phyloP scores from a whole-genome alignment of 2,797 vertebrate genomes.

The Uromys caudimaculatus region DNA sequence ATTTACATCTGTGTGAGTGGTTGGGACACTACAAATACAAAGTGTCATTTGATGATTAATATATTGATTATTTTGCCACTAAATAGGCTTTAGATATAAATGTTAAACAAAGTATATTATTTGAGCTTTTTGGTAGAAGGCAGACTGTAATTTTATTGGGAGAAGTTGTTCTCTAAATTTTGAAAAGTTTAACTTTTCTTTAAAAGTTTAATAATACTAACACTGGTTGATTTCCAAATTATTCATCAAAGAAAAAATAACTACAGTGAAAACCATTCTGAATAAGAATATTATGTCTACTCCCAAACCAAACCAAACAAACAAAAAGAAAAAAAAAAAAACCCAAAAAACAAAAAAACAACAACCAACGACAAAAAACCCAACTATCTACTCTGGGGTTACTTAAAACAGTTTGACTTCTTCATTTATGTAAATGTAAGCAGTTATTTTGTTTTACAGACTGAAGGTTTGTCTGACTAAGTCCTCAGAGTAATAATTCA shows the following conservation, averaged over 20 bases:
- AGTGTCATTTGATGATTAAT: neutral
- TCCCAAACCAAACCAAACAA: neutral
- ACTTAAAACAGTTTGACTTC: conserved; percentile 15
- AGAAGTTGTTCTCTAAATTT: neutral
- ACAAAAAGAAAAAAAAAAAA: neutral
- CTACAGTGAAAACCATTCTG: neutral
- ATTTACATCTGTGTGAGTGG: neutral
- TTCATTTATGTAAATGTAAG: conserved; percentile 11
- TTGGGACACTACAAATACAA: conserved; percentile 19
- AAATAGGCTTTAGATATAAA: conserved; percentile 17
- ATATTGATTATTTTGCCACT: conserved; percentile 39
- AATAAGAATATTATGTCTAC: neutral
- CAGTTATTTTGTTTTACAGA: neutral
- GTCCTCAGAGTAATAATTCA: conserved; percentile 43
- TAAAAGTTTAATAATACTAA: neutral
- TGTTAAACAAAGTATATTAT: conserved; percentile 29
- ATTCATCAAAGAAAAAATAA: conserved; percentile 23
- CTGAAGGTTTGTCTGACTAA: neutral
- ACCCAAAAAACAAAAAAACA: neutral
- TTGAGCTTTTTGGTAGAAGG: neutral
- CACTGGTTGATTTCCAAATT: conserved; percentile 24
- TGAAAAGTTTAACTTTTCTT: conserved; percentile 39
- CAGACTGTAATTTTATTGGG: neutral
- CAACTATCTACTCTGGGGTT: neutral
- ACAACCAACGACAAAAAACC: neutral